A percentile compares a stretch with the other conserved stretches of the same genome.
These are phyloP conservation scores for Lathronympha strigana DNA, from an alignment of 2,888 invertebrate genomes.

Conservation along the genomic window DNA sequence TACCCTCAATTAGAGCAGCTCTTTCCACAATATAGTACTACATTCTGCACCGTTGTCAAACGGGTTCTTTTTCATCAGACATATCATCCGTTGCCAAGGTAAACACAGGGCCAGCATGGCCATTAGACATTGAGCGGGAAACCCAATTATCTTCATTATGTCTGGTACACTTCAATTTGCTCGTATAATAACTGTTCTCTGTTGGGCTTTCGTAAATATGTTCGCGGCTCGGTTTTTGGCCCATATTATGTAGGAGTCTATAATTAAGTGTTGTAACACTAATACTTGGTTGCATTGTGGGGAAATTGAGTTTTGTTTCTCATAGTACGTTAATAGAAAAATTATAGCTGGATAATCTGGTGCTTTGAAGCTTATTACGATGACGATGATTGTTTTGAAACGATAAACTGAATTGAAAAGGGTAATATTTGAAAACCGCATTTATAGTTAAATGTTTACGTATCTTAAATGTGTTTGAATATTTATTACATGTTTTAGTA, in stretches of 20 bases:
- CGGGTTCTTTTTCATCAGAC: conserved; percentile 13
- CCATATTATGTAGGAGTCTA: conserved; percentile 2
- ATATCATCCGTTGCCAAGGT: conserved; percentile 31
- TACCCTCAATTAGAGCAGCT: neutral
- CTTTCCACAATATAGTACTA: neutral
- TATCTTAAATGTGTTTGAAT: too few relatives aligned
- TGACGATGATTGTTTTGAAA: too few relatives aligned
- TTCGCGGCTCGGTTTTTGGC: conserved; percentile 8
- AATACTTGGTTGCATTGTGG: conserved; percentile 1
- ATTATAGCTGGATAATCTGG: too few relatives aligned
- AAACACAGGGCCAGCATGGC: conserved; percentile 48
- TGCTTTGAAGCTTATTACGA: too few relatives aligned
- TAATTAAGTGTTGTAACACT: conserved; percentile 23
- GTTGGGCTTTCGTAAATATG: conserved; percentile 28
- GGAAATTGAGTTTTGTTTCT: neutral
- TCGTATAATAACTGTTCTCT: conserved; percentile 39
- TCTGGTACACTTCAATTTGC: conserved; percentile 44
- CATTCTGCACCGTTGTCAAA: conserved; percentile 6
- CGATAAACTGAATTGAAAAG: too few relatives aligned
- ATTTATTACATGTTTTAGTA: too few relatives aligned
- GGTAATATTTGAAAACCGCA: too few relatives aligned
- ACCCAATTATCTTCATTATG: conserved; percentile 54
- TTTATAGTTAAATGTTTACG: too few relatives aligned
- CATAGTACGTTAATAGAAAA: neutral
- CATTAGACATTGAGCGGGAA: conserved; percentile 45